These are phyloP conservation scores for Euzetes globulus DNA, from an alignment of 2,888 invertebrate species.

Conservation along the genomic window DNA sequence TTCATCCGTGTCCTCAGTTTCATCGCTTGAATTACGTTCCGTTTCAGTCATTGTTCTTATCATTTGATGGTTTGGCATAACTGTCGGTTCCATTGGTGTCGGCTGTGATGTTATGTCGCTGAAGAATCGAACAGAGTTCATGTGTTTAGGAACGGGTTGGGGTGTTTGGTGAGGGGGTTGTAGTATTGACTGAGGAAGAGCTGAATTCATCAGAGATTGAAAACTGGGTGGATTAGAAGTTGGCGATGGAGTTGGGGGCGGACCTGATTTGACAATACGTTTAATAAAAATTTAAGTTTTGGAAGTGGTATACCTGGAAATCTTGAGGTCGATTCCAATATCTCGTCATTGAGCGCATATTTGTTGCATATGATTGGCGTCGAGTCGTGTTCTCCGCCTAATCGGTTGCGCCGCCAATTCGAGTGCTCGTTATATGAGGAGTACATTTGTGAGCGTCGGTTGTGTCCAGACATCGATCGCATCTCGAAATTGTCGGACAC, in stretches of 20 bases:
- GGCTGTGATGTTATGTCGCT: not conserved
- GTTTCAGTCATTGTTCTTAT: not conserved
- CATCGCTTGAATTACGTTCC: not conserved
- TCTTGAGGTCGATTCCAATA: conserved; percentile 7
- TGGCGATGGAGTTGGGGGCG: conserved; percentile 7
- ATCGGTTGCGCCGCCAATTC: not conserved
- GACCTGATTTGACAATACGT: not conserved
- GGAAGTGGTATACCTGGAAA: not conserved
- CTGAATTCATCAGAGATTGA: not conserved
- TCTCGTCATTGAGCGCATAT: conserved; percentile 56
- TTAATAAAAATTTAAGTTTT: not conserved
- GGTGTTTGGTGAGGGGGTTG: no score
- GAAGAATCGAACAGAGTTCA: conserved; percentile 22
- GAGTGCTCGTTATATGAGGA: not conserved
- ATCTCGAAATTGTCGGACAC: not conserved
- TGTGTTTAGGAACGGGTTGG: not conserved
- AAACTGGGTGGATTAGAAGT: conserved; percentile 11
- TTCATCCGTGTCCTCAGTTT: conserved; percentile 15
- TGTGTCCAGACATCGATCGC: not conserved
- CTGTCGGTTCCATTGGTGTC: not conserved
- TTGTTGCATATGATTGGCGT: conserved; percentile 61
- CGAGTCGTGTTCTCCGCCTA: conserved; percentile 37
- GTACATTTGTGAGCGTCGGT: not conserved
- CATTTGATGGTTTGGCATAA: not conserved
- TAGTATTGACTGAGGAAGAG: not conserved